phyloP scores from a whole-genome alignment of 1,140 invertebrate species.

The Sinonovacula constricta region DNA sequence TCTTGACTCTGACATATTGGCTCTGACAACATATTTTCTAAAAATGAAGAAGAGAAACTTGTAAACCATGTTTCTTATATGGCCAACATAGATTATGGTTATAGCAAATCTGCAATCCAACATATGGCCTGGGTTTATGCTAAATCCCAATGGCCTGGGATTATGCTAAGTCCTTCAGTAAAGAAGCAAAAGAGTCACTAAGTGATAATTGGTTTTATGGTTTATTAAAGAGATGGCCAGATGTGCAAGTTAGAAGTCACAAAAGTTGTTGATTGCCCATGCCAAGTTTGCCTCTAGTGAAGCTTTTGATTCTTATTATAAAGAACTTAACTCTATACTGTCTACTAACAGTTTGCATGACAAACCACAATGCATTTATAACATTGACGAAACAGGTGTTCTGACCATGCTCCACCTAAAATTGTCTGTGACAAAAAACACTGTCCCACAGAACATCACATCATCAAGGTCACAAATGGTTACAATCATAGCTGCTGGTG shows the following conservation, averaged over 20 bases:
- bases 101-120: slow-evolving; percentile 13
- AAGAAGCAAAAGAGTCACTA: background rate
- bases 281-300: too few species aligned
- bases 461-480: slow-evolving; percentile 46
- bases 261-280: too few species aligned
- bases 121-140: slow-evolving; percentile 25
- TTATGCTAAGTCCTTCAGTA: slow-evolving; percentile 12
- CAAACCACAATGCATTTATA: slow-evolving; percentile 30
- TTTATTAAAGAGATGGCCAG: slow-evolving; percentile 22
- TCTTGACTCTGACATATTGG: too few species aligned
- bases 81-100: too few species aligned
- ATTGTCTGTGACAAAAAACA: slow-evolving; percentile 16
- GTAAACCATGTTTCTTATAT: too few species aligned
- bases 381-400: slow-evolving; percentile 45
- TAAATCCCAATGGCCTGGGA: too few species aligned
- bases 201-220: slow-evolving; percentile 46
- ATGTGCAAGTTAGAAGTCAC: too few species aligned
- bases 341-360: background rate
- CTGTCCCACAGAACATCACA: too few species aligned
- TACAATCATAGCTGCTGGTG: slow-evolving; percentile 51
- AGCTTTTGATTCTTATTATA: too few species aligned
- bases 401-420: slow-evolving; percentile 26
- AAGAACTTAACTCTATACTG: slow-evolving; percentile 14
- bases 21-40: too few species aligned
- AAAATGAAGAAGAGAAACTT: too few species aligned